These are phyloP conservation scores for Hirtodrosophila histrioides DNA, from an alignment of 2,888 invertebrate genomes.

Conservation along the genomic window DNA sequence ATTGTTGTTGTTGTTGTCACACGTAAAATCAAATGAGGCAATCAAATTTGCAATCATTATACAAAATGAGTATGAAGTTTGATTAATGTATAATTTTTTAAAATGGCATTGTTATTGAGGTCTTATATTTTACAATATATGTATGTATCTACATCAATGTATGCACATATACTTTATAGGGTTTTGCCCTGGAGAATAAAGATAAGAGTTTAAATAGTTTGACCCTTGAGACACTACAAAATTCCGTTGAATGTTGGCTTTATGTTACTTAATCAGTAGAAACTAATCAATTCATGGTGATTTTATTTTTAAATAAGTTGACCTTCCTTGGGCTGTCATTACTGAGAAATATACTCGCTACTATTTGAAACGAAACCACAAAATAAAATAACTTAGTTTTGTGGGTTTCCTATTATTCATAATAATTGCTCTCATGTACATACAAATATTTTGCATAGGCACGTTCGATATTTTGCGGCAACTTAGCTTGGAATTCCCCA, in stretches of 20 bases:
- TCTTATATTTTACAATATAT: not conserved
- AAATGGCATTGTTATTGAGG: constrained; percentile 10
- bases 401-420: not conserved
- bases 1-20: constrained; percentile 26
- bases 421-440: constrained; percentile 10
- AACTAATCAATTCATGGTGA: not conserved
- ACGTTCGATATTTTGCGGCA: constrained; percentile 35
- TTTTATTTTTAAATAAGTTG: not conserved
- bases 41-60: constrained; percentile 16
- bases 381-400: constrained; percentile 1
- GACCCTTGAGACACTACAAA: not conserved
- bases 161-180: too few relatives aligned
- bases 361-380: not conserved
- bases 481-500: constrained; percentile 48
- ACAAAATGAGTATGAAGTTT: constrained; percentile 10
- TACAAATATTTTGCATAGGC: constrained; percentile 15
- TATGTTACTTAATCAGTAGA: not conserved
- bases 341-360: not conserved
- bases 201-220: not conserved
- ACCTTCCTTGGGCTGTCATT: constrained; percentile 3
- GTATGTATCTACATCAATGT: not conserved
- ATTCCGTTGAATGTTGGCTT: not conserved
- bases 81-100: constrained; percentile 7
- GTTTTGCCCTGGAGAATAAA: not conserved
- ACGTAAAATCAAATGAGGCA: constrained; percentile 36